Percentiles rank a stretch among this genome's conserved stretches.
Evolutionary conservation across 2,888 invertebrate genomes (phyloP).

Genomic region (Pterostichus madidus): DNA sequence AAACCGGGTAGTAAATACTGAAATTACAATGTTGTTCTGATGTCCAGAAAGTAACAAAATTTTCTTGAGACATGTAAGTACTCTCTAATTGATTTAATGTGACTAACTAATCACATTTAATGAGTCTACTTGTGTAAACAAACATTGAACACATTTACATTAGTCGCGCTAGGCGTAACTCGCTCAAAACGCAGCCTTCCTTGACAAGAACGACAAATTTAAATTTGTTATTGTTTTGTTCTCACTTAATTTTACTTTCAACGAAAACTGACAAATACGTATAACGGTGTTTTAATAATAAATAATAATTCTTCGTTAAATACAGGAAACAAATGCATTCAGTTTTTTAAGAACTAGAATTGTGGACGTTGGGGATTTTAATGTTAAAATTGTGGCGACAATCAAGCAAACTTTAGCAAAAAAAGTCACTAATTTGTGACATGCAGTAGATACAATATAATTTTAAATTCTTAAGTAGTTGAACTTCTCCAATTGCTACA

Average conservation of each 20-base stretch:
- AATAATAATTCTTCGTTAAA: no score
- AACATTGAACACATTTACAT: constrained; percentile 49
- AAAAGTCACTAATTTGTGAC: no score
- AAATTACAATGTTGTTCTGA: constrained; percentile 58
- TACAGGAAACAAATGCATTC: no score
- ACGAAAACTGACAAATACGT: neutral
- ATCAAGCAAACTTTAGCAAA: no score
- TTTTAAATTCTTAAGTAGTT: no score
- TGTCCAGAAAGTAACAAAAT: constrained; percentile 16
- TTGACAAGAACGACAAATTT: constrained; percentile 33
- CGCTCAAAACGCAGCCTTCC: constrained; percentile 29
- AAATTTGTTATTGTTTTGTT: neutral
- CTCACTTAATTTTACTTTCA: neutral
- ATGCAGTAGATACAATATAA: no score
- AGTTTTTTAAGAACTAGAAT: no score
- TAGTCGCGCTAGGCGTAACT: constrained; percentile 50
- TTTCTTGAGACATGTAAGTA: constrained; percentile 47
- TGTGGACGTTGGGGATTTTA: no score
- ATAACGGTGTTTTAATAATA: neutral
- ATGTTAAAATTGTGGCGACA: no score
- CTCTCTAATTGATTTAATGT: constrained; percentile 64
- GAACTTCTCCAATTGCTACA: no score
- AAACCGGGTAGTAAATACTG: constrained; percentile 48
- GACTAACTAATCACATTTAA: constrained; percentile 65
- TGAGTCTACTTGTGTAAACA: constrained; percentile 60